Conservation (phyloP, 1,140 invertebrate genomes). For the Oreohelix idahoensis region DNA sequence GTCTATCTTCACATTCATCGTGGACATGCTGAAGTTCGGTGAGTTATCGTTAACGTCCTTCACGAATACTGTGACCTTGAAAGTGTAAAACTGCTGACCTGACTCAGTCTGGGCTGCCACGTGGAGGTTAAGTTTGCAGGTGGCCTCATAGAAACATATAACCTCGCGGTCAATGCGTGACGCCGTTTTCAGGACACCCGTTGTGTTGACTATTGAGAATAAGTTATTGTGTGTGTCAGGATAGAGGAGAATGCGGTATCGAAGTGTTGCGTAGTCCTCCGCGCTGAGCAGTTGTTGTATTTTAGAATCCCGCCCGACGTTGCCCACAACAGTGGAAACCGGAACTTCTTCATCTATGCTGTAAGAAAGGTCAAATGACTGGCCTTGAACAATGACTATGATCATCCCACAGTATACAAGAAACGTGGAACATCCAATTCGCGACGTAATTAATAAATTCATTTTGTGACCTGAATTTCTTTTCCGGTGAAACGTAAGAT, state of each 20-base stretch:
- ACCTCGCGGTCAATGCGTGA: slow-evolving; percentile 46
- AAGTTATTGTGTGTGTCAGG: slow-evolving; percentile 25
- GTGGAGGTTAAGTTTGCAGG: slow-evolving; percentile 51
- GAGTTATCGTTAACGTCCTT: slow-evolving; percentile 93
- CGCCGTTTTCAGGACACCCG: slow-evolving; percentile 43
- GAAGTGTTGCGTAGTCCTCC: slow-evolving; percentile 25
- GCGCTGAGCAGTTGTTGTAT: slow-evolving; percentile 34
- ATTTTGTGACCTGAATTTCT: neutral
- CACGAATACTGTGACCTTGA: slow-evolving; percentile 52
- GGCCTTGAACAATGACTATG: neutral
- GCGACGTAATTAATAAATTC: neutral
- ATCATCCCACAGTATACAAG: neutral
- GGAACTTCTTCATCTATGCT: slow-evolving; percentile 37
- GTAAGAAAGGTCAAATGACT: slow-evolving; percentile 38
- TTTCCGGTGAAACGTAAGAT: neutral
- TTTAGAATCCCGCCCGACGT: slow-evolving; percentile 40
- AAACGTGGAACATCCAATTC: neutral
- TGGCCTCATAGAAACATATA: slow-evolving; percentile 39
- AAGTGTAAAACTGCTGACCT: slow-evolving; percentile 48
- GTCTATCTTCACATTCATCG: slow-evolving; percentile 50
- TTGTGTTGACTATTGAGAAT: slow-evolving; percentile 28
- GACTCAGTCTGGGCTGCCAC: slow-evolving; percentile 41
- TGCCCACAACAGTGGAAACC: slow-evolving; percentile 19
- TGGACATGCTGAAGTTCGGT: slow-evolving; percentile 80
- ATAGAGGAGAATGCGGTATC: slow-evolving; percentile 31